These are phyloP conservation scores for Pelvicachromis taeniatus DNA, from an alignment of 2,113 vertebrate genomes.

Conservation along the genomic window DNA sequence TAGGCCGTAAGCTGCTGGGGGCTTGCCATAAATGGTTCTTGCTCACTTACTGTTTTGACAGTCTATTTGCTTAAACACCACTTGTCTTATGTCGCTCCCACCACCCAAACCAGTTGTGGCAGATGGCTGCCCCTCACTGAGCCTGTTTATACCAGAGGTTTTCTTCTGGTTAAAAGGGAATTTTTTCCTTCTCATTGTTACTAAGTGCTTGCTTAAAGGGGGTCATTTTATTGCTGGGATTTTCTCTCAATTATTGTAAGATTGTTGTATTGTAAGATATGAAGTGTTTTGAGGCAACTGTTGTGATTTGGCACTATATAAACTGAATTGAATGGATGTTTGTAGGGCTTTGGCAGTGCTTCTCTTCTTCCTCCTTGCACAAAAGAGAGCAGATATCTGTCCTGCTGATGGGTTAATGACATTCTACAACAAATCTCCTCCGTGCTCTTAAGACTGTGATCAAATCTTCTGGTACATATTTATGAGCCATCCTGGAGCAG, in stretches of 20 bases:
- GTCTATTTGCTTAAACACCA: neutral
- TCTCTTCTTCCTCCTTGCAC: neutral
- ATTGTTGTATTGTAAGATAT: neutral
- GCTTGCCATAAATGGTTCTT: neutral
- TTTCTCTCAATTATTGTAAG: neutral
- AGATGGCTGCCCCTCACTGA: neutral
- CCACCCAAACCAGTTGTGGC: neutral
- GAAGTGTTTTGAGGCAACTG: neutral
- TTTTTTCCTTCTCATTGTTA: too few relatives aligned
- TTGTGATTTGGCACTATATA: neutral
- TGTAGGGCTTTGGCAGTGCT: neutral
- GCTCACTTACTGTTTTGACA: neutral
- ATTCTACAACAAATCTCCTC: neutral
- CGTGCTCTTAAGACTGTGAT: neutral
- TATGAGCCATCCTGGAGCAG: neutral
- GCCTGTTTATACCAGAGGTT: neutral
- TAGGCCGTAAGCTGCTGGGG: neutral
- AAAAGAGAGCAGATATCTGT: neutral
- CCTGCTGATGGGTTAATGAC: neutral
- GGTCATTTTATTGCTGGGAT: too few relatives aligned
- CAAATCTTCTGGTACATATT: neutral
- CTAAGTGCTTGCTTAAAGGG: too few relatives aligned
- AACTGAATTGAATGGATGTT: neutral
- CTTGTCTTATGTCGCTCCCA: neutral
- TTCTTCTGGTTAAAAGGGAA: neutral